phyloP scores from a whole-genome alignment of 2,113 vertebrate genomes.

The Phylloscopus trochiloides region DNA sequence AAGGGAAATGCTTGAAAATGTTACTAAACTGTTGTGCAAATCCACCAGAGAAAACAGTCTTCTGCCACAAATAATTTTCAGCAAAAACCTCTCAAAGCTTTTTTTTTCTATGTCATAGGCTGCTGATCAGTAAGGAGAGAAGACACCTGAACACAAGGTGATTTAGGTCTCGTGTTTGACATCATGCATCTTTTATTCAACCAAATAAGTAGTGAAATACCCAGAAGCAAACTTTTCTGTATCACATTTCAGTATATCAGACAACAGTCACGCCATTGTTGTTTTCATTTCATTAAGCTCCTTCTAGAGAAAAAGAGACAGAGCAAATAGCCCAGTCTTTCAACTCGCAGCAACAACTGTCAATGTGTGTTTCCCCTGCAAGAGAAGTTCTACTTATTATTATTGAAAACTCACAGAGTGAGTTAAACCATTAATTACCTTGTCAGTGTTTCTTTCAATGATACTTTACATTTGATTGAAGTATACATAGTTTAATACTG shows the following conservation, averaged over 20 bases:
- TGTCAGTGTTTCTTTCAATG: conserved; percentile 47
- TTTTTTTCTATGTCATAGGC: not conserved
- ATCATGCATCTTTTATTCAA: not conserved
- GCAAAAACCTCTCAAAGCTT: not conserved
- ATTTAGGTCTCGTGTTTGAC: conserved; percentile 24
- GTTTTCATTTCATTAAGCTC: not conserved
- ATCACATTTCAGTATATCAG: not conserved
- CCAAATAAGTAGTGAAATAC: conserved; percentile 18
- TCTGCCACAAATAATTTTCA: not conserved
- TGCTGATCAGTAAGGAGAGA: not conserved
- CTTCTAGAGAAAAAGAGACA: not conserved
- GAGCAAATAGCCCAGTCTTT: not conserved
- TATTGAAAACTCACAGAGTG: conserved; percentile 58
- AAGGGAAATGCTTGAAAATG: not conserved
- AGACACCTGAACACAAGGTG: not conserved
- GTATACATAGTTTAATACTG: not conserved
- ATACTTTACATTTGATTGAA: conserved; percentile 41
- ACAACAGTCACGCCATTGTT: not conserved
- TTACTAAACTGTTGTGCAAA: not conserved
- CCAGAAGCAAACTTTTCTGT: not conserved
- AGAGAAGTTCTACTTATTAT: conserved; percentile 32
- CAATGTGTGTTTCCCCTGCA: not conserved
- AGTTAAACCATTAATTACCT: conserved; percentile 70
- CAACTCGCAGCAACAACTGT: not conserved
- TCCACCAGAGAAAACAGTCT: not conserved